Conservation (phyloP, 2,888 invertebrate species). For the Ephialtes manifestator region DNA sequence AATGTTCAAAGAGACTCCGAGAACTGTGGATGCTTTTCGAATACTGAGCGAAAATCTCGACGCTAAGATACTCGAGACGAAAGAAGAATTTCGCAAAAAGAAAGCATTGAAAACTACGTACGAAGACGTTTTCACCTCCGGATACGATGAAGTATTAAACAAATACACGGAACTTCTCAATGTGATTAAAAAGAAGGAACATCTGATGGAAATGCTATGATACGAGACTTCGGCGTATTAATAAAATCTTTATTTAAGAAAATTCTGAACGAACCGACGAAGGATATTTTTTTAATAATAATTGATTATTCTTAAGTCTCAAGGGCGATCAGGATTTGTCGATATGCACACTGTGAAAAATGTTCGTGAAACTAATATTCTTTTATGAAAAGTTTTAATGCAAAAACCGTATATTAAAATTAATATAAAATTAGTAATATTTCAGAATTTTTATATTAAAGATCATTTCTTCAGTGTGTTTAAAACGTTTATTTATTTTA, state of each 20-base stretch:
- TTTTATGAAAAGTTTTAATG: no score
- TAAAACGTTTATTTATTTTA: no score
- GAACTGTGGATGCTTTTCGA: slow-evolving; percentile 84
- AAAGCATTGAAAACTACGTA: slow-evolving; percentile 84
- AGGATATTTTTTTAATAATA: neutral
- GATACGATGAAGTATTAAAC: slow-evolving; percentile 85
- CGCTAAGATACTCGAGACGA: slow-evolving; percentile 82
- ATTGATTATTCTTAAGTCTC: neutral
- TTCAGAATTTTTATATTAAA: no score
- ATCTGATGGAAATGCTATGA: slow-evolving; percentile 75
- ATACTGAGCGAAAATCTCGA: slow-evolving; percentile 83
- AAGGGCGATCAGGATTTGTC: neutral
- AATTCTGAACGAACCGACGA: neutral
- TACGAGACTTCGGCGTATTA: neutral
- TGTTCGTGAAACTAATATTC: no score
- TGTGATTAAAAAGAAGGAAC: slow-evolving; percentile 84
- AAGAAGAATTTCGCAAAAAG: slow-evolving; percentile 83
- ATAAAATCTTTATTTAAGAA: slow-evolving; percentile 34
- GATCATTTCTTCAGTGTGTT: no score
- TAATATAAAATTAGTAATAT: no score
- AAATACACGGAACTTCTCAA: slow-evolving; percentile 84
- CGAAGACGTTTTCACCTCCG: slow-evolving; percentile 83
- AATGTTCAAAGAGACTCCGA: slow-evolving; percentile 85
- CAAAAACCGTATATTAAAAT: no score
- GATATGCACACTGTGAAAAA: neutral